Evolutionary conservation across 92 coral and sea anemone genomes (phyloP).

Genomic region (Diadumene lineata): DNA sequence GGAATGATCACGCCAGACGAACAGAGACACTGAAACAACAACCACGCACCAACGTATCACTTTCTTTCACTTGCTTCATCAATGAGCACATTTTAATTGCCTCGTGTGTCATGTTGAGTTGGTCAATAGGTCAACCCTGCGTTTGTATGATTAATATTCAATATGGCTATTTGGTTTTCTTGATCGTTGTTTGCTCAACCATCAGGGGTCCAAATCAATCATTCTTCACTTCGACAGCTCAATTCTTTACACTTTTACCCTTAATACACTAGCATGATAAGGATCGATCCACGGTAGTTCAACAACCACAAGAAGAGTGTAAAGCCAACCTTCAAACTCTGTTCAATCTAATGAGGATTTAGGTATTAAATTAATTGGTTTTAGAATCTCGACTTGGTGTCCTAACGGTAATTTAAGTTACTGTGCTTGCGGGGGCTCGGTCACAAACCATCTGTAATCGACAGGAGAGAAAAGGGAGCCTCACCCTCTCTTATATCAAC

Average conservation of each 20-base stretch:
- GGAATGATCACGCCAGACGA: neutral
- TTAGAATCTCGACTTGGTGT: conserved; percentile 21
- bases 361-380: conserved; percentile 33
- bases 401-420: conserved; percentile 28
- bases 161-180: conserved; percentile 37
- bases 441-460: conserved; percentile 25
- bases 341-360: conserved; percentile 1
- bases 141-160: conserved; percentile 32
- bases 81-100: conserved; percentile 22
- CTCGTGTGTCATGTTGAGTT: conserved; percentile 33
- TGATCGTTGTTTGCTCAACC: conserved; percentile 40
- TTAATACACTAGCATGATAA: neutral
- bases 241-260: neutral
- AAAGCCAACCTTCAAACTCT: neutral
- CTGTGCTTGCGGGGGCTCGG: conserved; percentile 21
- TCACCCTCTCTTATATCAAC: neutral
- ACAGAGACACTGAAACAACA: neutral
- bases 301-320: neutral
- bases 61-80: conserved; percentile 2
- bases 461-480: conserved; percentile 3
- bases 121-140: conserved; percentile 39
- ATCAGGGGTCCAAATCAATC: conserved; percentile 32
- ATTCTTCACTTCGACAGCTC: conserved; percentile 16
- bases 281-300: too few species aligned
- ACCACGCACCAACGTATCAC: conserved; percentile 3